Conservation (phyloP, 2,797 vertebrate species). For the Esox lucius region DNA sequence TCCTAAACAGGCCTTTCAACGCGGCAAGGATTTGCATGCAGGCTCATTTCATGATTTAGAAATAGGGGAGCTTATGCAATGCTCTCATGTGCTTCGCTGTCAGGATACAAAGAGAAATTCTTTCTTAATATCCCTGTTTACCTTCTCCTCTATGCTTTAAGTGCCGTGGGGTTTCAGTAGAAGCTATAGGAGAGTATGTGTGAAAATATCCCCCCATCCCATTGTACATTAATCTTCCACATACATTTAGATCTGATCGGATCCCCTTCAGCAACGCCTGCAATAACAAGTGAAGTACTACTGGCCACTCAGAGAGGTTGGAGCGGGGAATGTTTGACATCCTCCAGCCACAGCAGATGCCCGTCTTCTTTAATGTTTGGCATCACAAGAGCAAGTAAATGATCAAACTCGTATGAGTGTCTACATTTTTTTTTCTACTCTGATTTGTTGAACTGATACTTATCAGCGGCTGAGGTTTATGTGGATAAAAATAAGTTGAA, state of each 20-base stretch:
- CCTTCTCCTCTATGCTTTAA: not conserved
- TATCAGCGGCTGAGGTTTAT: too few species aligned
- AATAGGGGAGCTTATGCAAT: not conserved
- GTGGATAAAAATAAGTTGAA: too few species aligned
- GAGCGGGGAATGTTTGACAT: constrained; percentile 17
- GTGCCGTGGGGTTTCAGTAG: not conserved
- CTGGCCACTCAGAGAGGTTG: not conserved
- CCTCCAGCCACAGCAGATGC: constrained; percentile 13
- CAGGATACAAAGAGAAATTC: constrained; percentile 18
- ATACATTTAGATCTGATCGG: constrained; percentile 9
- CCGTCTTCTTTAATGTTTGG: constrained; percentile 7
- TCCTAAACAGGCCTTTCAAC: constrained; percentile 41
- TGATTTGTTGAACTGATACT: too few species aligned
- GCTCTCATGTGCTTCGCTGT: constrained; percentile 12
- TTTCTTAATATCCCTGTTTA: constrained; percentile 10
- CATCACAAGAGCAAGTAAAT: not conserved
- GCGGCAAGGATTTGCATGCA: constrained; percentile 31
- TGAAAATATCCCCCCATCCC: constrained; percentile 23
- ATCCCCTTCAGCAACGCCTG: constrained; percentile 1
- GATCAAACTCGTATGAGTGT: not conserved
- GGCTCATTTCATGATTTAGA: constrained; percentile 14
- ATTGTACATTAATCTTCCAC: constrained; percentile 22
- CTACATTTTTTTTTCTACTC: too few species aligned
- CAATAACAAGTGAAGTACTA: constrained; percentile 1
- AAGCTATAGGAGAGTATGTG: not conserved